These are phyloP conservation scores for Clarias fuscus DNA, from an alignment of 2,797 vertebrate genomes.

Conservation along the genomic window DNA sequence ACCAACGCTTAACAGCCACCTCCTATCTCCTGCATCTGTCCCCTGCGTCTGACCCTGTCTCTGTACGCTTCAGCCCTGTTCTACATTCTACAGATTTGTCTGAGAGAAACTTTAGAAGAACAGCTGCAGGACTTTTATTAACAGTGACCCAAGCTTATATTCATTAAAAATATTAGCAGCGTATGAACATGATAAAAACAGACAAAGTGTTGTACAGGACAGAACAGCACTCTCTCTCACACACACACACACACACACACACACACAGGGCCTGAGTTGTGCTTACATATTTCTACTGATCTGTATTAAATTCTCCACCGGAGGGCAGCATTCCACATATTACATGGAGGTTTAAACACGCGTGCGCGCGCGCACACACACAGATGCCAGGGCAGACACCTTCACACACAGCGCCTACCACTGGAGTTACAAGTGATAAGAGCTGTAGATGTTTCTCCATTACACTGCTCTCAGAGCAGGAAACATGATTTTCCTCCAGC, in stretches of 20 bases:
- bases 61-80: neutral
- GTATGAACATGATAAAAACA: neutral
- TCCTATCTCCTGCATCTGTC: too few species aligned
- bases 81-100: neutral
- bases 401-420: neutral
- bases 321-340: neutral
- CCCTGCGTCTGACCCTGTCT: too few species aligned
- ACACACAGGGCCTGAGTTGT: neutral
- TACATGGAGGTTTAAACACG: neutral
- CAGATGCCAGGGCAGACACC: neutral
- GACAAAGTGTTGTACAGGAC: neutral
- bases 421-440: neutral
- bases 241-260: too few species aligned
- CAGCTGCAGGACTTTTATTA: too few species aligned
- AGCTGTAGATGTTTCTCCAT: neutral
- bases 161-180: neutral
- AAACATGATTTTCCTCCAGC: neutral
- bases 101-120: neutral
- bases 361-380: neutral
- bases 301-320: neutral
- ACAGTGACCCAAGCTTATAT: neutral
- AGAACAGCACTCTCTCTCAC: neutral
- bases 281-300: neutral
- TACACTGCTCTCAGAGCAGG: neutral
- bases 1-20: too few species aligned